phyloP scores from a whole-genome alignment of 2,113 vertebrate species.

The Canis aureus region DNA sequence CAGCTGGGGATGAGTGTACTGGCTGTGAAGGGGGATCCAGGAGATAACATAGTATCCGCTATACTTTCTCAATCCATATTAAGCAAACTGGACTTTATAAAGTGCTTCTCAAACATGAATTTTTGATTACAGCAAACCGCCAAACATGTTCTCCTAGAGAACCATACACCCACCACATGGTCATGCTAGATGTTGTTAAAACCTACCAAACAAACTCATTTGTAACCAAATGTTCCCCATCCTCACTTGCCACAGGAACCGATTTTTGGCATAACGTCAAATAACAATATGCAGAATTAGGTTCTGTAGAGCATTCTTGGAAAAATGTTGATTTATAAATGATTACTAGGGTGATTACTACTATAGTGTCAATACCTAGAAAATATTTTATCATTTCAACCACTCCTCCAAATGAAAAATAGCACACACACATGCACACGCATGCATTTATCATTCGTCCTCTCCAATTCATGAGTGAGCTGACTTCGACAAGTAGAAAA shows the following conservation, averaged over 20 bases:
- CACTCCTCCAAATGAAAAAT: background rate
- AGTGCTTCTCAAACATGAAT: background rate
- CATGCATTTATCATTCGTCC: background rate
- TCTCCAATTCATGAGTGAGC: background rate
- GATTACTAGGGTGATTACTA: background rate
- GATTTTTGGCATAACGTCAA: background rate
- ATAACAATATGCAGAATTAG: background rate
- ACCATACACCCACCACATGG: background rate
- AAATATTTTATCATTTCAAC: background rate
- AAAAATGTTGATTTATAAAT: background rate
- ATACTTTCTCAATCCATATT: background rate
- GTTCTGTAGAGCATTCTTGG: background rate
- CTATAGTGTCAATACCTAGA: background rate
- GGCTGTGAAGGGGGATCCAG: background rate
- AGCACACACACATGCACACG: background rate
- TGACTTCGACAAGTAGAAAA: background rate
- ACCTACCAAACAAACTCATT: background rate
- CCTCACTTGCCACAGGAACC: background rate
- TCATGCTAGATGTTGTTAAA: background rate
- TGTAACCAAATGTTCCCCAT: background rate
- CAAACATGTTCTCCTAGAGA: background rate
- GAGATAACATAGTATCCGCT: background rate
- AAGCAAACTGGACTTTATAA: background rate
- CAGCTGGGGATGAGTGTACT: background rate
- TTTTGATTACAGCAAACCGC: background rate